phyloP scores from a whole-genome alignment of 2,888 invertebrate species.

The Orthosia gracilis region DNA sequence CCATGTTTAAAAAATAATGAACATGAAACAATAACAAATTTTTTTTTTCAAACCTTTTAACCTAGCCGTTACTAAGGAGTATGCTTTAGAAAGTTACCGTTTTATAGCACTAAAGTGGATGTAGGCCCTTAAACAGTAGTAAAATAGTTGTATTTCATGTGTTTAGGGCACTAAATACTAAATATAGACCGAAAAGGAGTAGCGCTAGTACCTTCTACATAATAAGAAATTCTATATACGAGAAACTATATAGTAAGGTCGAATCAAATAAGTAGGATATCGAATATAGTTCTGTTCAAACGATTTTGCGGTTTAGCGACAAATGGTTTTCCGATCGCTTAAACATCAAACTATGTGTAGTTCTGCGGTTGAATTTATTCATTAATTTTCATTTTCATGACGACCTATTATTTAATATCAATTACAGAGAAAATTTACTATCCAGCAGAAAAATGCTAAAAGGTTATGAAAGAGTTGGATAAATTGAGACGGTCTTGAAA shows the following conservation, averaged over 20 bases:
- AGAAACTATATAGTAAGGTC: background rate
- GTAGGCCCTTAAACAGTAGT: too few relatives aligned
- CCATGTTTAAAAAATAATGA: too few relatives aligned
- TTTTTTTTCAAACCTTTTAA: too few relatives aligned
- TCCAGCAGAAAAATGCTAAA: background rate
- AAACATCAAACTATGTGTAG: conserved; percentile 4
- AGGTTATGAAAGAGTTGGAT: too few relatives aligned
- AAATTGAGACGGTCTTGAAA: background rate
- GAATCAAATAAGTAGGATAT: background rate
- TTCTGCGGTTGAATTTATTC: background rate
- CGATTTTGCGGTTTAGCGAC: conserved; percentile 9
- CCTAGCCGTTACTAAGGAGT: too few relatives aligned
- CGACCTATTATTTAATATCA: background rate
- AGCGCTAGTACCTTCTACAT: background rate
- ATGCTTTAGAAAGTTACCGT: too few relatives aligned
- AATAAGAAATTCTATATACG: background rate
- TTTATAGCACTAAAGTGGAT: too few relatives aligned
- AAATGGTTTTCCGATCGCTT: conserved; percentile 35
- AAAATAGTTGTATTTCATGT: conserved; percentile 5
- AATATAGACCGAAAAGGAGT: background rate
- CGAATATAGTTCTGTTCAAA: background rate
- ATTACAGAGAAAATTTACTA: too few relatives aligned
- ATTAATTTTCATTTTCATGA: background rate
- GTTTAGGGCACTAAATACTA: conserved; percentile 5
- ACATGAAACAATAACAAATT: too few relatives aligned